These are phyloP conservation scores for Cololabis saira DNA, from an alignment of 2,113 vertebrate genomes.

Conservation along the genomic window DNA sequence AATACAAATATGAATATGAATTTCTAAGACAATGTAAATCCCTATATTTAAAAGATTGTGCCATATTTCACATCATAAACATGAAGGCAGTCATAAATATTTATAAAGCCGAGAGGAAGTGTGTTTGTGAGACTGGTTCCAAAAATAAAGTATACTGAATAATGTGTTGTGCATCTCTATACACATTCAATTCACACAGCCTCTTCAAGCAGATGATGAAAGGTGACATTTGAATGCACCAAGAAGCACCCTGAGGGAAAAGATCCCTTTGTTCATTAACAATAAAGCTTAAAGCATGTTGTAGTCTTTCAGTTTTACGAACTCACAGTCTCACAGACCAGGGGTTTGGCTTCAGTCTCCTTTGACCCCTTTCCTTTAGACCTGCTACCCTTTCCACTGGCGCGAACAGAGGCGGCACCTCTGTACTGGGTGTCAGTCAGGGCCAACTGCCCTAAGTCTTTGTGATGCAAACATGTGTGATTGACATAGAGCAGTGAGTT, in stretches of 20 bases:
- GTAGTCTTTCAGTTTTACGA: constrained; percentile 56
- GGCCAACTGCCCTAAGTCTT: constrained; percentile 71
- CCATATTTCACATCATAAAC: too few species aligned
- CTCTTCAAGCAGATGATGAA: constrained; percentile 49
- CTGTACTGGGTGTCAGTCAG: constrained; percentile 64
- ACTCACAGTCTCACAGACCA: constrained; percentile 30
- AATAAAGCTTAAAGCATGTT: constrained; percentile 50
- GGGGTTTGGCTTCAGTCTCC: constrained; percentile 44
- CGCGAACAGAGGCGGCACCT: constrained; percentile 36
- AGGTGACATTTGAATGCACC: constrained; percentile 39
- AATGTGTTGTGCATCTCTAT: background rate
- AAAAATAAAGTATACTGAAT: too few species aligned
- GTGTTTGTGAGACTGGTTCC: too few species aligned
- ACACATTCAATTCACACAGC: constrained; percentile 34
- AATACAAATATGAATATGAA: too few species aligned
- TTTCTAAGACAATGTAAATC: too few species aligned
- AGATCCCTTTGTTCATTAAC: constrained; percentile 57
- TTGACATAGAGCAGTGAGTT: constrained; percentile 54
- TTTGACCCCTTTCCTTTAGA: constrained; percentile 65
- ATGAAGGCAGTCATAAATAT: background rate
- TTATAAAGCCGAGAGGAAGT: background rate
- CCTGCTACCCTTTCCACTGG: constrained; percentile 40
- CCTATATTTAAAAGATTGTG: too few species aligned
- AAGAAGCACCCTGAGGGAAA: constrained; percentile 32
- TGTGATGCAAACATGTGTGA: constrained; percentile 71